phyloP scores from a whole-genome alignment of 1,140 invertebrate genomes.

The Neodiprion fabricii region DNA sequence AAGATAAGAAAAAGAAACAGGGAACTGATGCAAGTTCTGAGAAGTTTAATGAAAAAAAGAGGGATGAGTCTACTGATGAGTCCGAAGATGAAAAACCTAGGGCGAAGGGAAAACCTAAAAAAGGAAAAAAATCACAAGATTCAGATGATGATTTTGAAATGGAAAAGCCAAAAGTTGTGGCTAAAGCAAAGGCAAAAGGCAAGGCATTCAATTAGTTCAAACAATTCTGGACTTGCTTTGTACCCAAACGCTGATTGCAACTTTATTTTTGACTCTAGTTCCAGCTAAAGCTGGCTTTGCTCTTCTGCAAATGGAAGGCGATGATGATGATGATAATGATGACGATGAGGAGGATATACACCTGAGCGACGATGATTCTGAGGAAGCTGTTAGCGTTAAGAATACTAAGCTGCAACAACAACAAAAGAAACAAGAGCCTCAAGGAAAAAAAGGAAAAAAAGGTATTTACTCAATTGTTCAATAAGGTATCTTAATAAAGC shows the following conservation, averaged over 20 bases:
- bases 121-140: slow-evolving; percentile 59
- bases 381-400: slow-evolving; percentile 54
- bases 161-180: slow-evolving; percentile 41
- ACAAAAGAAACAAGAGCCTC: slow-evolving; percentile 63
- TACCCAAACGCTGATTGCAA: slow-evolving; percentile 17
- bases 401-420: slow-evolving; percentile 61
- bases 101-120: slow-evolving; percentile 61
- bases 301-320: slow-evolving; percentile 66
- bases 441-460: slow-evolving; percentile 73
- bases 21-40: slow-evolving; percentile 34
- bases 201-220: slow-evolving; percentile 29
- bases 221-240: background rate
- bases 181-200: slow-evolving; percentile 61
- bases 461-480: slow-evolving; percentile 9
- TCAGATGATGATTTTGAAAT: slow-evolving; percentile 49
- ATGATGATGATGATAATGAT: slow-evolving; percentile 51
- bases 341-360: slow-evolving; percentile 54
- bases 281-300: slow-evolving; percentile 68
- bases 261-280: background rate
- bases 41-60: background rate
- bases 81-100: slow-evolving; percentile 60
- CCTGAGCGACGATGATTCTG: slow-evolving; percentile 59
- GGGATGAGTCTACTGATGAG: slow-evolving; percentile 48
- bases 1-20: slow-evolving; percentile 40
- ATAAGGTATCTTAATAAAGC: too few species aligned